These are phyloP conservation scores for Rhamphomyia laevipes DNA, from an alignment of 2,888 invertebrate species.

Conservation along the genomic window DNA sequence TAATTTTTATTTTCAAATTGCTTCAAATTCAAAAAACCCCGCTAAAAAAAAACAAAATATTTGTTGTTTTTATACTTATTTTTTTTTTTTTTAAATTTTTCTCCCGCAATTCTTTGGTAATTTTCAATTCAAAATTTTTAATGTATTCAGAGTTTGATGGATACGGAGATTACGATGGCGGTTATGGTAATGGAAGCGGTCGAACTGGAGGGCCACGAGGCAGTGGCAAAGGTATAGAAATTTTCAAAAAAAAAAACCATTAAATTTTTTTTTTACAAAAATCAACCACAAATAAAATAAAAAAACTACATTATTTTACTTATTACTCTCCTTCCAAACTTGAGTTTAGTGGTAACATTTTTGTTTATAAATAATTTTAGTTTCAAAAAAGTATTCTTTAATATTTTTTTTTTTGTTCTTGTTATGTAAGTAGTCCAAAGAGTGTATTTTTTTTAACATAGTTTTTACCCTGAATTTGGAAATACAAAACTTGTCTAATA, in stretches of 20 bases:
- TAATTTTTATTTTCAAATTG: neutral
- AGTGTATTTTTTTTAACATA: too few relatives aligned
- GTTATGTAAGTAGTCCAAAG: too few relatives aligned
- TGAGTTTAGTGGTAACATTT: too few relatives aligned
- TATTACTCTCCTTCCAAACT: too few relatives aligned
- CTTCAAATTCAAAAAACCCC: neutral
- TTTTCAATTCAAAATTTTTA: constrained; percentile 3
- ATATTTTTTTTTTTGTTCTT: too few relatives aligned
- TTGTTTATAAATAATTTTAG: too few relatives aligned
- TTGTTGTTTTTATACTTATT: neutral
- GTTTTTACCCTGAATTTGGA: too few relatives aligned
- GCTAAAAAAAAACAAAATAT: neutral
- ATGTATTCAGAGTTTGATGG: constrained; percentile 63
- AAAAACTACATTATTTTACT: neutral
- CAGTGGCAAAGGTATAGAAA: constrained; percentile 66
- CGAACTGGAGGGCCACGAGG: constrained; percentile 74
- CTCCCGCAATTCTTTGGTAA: neutral
- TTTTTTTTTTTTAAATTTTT: neutral
- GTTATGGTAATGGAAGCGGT: constrained; percentile 69
- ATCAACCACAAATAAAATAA: neutral
- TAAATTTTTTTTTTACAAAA: too few relatives aligned
- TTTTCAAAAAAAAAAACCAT: neutral
- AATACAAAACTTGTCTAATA: too few relatives aligned
- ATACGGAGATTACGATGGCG: constrained; percentile 79
- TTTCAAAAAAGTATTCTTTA: too few relatives aligned